These are phyloP conservation scores for Polyploca ridens DNA, from an alignment of 2,888 invertebrate species.

Conservation along the genomic window DNA sequence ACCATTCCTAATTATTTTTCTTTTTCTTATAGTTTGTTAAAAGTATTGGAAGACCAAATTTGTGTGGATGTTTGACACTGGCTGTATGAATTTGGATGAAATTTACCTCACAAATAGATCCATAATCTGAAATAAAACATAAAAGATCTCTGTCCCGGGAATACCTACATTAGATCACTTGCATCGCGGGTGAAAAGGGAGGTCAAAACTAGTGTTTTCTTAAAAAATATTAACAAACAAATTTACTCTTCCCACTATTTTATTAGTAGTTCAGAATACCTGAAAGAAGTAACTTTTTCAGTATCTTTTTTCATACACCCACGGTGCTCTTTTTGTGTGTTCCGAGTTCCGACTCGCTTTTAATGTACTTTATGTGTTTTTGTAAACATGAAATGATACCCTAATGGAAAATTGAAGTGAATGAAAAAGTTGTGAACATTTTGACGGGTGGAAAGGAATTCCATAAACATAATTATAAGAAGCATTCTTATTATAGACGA, in stretches of 20 bases:
- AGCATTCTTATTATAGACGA: neutral
- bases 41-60: no score
- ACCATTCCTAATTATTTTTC: no score
- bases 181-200: no score
- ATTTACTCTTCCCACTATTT: neutral
- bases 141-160: no score
- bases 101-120: no score
- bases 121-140: no score
- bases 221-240: no score
- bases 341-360: neutral
- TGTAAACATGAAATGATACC: constrained; percentile 4
- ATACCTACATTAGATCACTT: no score
- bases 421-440: constrained; percentile 2
- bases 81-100: no score
- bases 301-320: neutral
- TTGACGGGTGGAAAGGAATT: neutral
- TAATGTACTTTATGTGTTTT: constrained; percentile 15
- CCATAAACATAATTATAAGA: neutral
- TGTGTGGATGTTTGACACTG: no score
- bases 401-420: constrained; percentile 6
- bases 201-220: no score
- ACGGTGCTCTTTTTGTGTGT: neutral
- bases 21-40: no score
- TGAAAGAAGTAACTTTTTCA: neutral
- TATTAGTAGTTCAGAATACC: neutral